A percentile compares a stretch with the other conserved stretches of the same genome.
Evolutionary conservation across 2,113 vertebrate species (phyloP).

Genomic region (Podilymbus podiceps): DNA sequence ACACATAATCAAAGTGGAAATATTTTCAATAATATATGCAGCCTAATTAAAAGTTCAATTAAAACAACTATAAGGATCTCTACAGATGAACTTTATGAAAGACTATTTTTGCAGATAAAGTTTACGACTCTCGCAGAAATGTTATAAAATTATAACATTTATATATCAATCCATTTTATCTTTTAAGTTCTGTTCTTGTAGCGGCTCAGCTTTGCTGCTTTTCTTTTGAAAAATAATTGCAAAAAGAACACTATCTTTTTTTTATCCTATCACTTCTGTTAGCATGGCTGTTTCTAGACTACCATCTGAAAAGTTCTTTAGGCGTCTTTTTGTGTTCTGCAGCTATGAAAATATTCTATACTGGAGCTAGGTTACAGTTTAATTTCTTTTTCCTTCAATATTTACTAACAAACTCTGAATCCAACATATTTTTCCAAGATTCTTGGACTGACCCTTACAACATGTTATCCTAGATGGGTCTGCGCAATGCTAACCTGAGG

Average conservation of each 20-base stretch:
- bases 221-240: neutral
- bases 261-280: neutral
- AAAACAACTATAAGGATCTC: neutral
- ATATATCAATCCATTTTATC: neutral
- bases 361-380: neutral
- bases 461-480: neutral
- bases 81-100: constrained; percentile 22
- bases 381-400: neutral
- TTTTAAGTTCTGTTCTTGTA: neutral
- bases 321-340: neutral
- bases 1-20: constrained; percentile 48
- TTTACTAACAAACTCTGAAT: neutral
- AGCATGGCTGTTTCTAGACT: neutral
- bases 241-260: neutral
- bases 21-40: constrained; percentile 29
- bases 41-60: constrained; percentile 61
- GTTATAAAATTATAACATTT: neutral
- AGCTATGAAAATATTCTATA: neutral
- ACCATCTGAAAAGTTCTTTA: neutral
- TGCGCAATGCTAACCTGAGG: rapidly evolving
- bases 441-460: neutral
- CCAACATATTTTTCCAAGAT: neutral
- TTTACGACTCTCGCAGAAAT: neutral
- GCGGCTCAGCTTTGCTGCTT: neutral
- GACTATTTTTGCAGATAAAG: neutral